phyloP scores from a whole-genome alignment of 1,140 invertebrate species.

The Chlorops oryzae region DNA sequence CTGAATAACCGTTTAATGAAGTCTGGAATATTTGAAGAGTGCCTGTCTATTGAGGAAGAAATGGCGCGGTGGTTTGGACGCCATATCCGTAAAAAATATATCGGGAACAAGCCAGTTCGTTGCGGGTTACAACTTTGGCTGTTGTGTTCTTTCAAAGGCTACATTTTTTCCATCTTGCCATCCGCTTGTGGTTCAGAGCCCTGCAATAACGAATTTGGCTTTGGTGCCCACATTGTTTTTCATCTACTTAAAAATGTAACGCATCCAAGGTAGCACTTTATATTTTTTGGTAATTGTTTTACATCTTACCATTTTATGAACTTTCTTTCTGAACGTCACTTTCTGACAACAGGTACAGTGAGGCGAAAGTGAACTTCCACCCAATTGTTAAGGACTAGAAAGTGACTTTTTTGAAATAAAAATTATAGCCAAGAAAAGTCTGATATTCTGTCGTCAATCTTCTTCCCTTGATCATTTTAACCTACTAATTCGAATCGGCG shows the following conservation, averaged over 20 bases:
- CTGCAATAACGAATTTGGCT: slow-evolving; percentile 1
- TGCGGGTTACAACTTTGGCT: slow-evolving; percentile 6
- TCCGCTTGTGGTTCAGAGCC: slow-evolving; percentile 2
- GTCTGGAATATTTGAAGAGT: not conserved
- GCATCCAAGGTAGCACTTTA: not conserved
- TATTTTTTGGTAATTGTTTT: slow-evolving; percentile 8
- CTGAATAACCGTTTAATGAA: not conserved
- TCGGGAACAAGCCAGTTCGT: not conserved
- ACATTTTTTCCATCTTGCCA: not conserved
- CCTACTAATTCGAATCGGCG: too few relatives aligned
- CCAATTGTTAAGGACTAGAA: too few relatives aligned
- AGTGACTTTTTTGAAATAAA: too few relatives aligned
- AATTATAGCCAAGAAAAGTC: too few relatives aligned
- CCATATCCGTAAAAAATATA: too few relatives aligned
- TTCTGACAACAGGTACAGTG: slow-evolving; percentile 6
- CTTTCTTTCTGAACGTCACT: not conserved
- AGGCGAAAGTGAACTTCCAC: slow-evolving; percentile 3
- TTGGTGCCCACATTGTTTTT: slow-evolving; percentile 5
- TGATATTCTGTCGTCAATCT: too few relatives aligned
- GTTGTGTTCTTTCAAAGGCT: slow-evolving; percentile 1
- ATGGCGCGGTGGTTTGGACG: too few relatives aligned
- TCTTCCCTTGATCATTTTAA: too few relatives aligned
- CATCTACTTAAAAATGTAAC: slow-evolving; percentile 1
- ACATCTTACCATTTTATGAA: not conserved
- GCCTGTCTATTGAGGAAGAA: not conserved